These are phyloP conservation scores for Drosophila leonis DNA, from an alignment of 2,888 invertebrate genomes.

Conservation along the genomic window DNA sequence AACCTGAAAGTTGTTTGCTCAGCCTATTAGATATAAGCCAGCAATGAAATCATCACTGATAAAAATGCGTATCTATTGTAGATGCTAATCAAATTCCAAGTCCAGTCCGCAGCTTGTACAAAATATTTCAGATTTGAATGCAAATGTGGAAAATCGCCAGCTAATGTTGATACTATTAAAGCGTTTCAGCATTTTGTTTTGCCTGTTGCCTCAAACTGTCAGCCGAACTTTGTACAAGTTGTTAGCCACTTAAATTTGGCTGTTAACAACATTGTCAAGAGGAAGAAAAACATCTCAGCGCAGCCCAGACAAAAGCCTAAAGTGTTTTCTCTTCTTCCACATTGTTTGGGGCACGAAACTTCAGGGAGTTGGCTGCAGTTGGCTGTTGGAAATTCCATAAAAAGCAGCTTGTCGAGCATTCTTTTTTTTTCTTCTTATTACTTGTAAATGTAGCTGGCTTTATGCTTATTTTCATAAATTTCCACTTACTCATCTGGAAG, in stretches of 20 bases:
- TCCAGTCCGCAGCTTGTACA: background rate
- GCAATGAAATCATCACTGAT: constrained; percentile 12
- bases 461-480: constrained; percentile 72
- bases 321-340: constrained; percentile 24
- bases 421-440: constrained; percentile 55
- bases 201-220: constrained; percentile 58
- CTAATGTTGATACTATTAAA: constrained; percentile 61
- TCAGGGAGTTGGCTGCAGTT: constrained; percentile 31
- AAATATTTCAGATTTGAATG: constrained; percentile 1
- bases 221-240: constrained; percentile 69
- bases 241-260: constrained; percentile 76
- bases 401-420: constrained; percentile 54
- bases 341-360: constrained; percentile 46
- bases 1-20: constrained; percentile 35
- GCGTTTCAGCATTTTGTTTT: constrained; percentile 40
- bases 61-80: constrained; percentile 5
- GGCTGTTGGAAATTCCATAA: constrained; percentile 37
- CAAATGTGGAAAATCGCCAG: constrained; percentile 43
- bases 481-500: constrained; percentile 73
- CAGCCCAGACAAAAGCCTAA: constrained; percentile 32
- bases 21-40: constrained; percentile 23
- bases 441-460: constrained; percentile 62
- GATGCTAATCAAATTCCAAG: constrained; percentile 47
- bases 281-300: constrained; percentile 35
- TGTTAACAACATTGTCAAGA: constrained; percentile 71